Conservation (phyloP, 1,140 invertebrate genomes). For the Acromyrmex echinatior region DNA sequence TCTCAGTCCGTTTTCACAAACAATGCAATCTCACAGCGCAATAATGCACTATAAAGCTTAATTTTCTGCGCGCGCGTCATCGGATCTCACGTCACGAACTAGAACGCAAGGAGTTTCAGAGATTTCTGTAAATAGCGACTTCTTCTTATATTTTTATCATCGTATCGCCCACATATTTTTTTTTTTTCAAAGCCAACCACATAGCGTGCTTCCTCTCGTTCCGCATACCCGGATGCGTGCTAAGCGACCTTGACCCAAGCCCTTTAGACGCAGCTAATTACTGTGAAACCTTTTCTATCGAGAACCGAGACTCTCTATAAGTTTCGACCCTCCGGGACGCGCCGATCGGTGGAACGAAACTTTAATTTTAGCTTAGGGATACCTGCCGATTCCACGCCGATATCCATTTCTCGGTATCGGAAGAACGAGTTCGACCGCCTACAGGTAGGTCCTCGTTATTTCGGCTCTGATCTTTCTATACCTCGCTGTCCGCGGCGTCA, state of each 20-base stretch:
- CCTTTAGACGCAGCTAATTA: constrained; percentile 53
- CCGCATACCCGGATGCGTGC: not conserved
- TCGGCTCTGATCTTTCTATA: constrained; percentile 1
- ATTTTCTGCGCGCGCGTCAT: constrained; percentile 14
- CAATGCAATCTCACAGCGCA: constrained; percentile 8
- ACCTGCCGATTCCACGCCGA: constrained; percentile 60
- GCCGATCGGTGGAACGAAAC: constrained; percentile 37
- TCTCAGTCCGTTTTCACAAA: not conserved
- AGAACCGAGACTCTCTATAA: constrained; percentile 24
- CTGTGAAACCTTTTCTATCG: constrained; percentile 19
- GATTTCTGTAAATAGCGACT: constrained; percentile 6
- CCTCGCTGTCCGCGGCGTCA: constrained; percentile 15
- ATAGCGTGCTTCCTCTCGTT: not conserved
- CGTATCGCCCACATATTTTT: not conserved
- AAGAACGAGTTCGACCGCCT: constrained; percentile 27
- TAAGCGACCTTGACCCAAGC: constrained; percentile 43
- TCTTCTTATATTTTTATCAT: constrained; percentile 12
- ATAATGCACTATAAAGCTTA: not conserved
- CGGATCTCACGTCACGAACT: not conserved
- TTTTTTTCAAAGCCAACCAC: constrained; percentile 26
- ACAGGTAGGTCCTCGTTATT: constrained; percentile 55
- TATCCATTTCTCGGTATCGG: constrained; percentile 57
- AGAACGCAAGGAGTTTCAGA: not conserved
- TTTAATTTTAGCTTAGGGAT: constrained; percentile 32
- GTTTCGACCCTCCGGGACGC: constrained; percentile 41